Evolutionary conservation across 2,113 vertebrate genomes (phyloP).

Genomic region (Dromiciops gliroides): DNA sequence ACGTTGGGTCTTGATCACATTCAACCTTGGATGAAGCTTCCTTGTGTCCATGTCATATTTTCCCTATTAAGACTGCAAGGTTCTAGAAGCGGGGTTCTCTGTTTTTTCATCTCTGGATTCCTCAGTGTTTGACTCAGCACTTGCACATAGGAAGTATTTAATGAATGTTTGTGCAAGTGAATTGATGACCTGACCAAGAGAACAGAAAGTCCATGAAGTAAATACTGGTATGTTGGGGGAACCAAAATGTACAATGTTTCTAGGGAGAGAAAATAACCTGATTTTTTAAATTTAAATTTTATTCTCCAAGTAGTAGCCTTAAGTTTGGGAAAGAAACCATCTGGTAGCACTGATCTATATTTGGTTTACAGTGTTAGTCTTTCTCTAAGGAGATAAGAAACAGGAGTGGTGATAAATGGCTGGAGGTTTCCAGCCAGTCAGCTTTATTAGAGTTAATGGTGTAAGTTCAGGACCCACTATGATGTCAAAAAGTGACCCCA

Average conservation of each 20-base stretch:
- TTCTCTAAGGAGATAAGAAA: neutral
- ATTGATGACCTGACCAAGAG: neutral
- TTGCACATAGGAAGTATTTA: neutral
- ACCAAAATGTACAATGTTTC: neutral
- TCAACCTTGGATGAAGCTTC: neutral
- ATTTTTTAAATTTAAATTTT: neutral
- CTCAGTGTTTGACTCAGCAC: neutral
- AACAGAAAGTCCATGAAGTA: neutral
- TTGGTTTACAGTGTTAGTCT: conserved; percentile 17
- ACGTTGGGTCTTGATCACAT: neutral
- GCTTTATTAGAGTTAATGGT: fast-evolving
- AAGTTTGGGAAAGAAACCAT: neutral
- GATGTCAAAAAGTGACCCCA: neutral
- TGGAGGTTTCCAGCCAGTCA: neutral
- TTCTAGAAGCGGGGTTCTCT: neutral
- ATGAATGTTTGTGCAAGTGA: neutral
- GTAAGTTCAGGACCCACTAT: fast-evolving
- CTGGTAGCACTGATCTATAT: neutral
- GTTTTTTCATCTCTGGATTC: neutral
- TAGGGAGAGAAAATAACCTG: neutral
- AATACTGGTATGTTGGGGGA: neutral
- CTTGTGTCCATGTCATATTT: neutral
- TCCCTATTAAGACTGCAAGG: neutral
- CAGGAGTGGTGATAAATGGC: neutral
- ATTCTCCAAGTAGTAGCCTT: neutral